These are phyloP conservation scores for Anser cygnoides DNA, from an alignment of 2,113 vertebrate species.

Conservation along the genomic window DNA sequence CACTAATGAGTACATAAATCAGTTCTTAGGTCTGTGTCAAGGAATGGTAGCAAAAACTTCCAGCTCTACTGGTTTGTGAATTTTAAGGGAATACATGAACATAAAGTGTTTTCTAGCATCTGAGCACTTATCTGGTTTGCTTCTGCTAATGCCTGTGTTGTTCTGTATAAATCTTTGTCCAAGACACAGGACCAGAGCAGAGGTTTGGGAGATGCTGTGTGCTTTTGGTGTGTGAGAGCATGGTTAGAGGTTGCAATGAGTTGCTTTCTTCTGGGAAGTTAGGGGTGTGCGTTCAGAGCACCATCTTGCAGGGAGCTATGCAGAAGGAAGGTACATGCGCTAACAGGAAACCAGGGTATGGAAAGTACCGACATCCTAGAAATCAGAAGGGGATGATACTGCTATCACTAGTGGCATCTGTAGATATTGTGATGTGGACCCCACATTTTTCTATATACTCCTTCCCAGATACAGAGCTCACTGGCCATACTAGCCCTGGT, in stretches of 20 bases:
- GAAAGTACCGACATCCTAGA: background rate
- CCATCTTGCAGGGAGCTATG: background rate
- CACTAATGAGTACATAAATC: background rate
- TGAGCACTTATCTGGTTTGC: background rate
- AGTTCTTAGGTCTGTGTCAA: background rate
- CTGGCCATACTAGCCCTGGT: background rate
- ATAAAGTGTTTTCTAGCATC: background rate
- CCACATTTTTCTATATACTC: background rate
- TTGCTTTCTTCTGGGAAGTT: fast-evolving
- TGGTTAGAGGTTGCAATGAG: background rate
- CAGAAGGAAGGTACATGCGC: background rate
- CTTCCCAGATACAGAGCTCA: background rate
- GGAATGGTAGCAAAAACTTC: background rate
- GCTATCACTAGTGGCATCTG: background rate
- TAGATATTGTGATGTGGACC: background rate
- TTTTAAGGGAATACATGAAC: background rate
- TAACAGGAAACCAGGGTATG: background rate
- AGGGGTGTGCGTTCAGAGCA: background rate
- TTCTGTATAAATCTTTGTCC: background rate
- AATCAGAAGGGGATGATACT: background rate
- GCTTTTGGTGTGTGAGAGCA: background rate
- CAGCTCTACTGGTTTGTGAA: background rate
- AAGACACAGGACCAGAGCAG: background rate
- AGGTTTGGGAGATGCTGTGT: background rate
- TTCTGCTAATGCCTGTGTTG: background rate